Evolutionary conservation across 2,797 vertebrate genomes (phyloP).

Genomic region (Falco berigora): DNA sequence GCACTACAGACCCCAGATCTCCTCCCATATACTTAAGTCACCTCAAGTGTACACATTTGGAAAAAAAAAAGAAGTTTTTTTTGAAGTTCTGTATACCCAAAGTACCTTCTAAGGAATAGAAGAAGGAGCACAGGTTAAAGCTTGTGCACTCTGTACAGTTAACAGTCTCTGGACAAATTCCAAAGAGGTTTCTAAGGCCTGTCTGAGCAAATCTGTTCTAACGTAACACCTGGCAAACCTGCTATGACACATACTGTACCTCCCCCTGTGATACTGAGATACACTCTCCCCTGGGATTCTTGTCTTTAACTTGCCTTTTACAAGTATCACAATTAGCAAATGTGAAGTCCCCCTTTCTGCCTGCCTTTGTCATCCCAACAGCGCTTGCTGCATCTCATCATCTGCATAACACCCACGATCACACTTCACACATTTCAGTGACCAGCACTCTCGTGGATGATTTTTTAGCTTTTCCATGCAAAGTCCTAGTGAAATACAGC

Average conservation of each 20-base stretch:
- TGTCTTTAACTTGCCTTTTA: background rate
- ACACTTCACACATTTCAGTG: background rate
- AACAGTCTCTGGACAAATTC: background rate
- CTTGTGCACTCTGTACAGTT: background rate
- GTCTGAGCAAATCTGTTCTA: background rate
- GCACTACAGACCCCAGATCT: background rate
- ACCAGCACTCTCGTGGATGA: background rate
- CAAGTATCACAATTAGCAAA: background rate
- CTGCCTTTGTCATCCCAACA: background rate
- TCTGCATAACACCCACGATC: background rate
- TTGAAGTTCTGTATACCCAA: background rate
- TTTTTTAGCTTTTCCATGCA: background rate
- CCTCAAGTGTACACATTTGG: accelerated
- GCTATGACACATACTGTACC: background rate
- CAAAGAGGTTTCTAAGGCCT: background rate
- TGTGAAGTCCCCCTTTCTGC: background rate
- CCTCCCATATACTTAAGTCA: background rate
- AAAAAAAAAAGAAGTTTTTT: background rate
- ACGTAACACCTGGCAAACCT: background rate
- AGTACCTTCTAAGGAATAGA: background rate
- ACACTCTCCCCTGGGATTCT: background rate
- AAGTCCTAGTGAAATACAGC: background rate
- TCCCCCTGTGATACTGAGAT: background rate
- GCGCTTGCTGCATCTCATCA: background rate
- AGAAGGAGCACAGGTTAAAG: background rate